These are phyloP conservation scores for Anguilla japonica DNA, from an alignment of 2,113 vertebrate genomes.

Conservation along the genomic window DNA sequence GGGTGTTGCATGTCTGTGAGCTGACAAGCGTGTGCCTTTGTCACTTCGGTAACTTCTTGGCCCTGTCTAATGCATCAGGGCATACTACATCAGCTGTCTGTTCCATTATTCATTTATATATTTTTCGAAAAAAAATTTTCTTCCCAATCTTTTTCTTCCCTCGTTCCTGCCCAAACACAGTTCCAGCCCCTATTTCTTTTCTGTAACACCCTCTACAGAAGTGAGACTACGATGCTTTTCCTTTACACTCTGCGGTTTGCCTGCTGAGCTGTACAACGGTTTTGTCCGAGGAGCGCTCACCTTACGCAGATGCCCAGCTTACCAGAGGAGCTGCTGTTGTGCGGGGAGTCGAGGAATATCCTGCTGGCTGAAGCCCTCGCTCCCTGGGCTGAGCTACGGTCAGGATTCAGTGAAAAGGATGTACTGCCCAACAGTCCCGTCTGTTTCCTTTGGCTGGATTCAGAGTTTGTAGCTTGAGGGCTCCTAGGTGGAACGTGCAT, in stretches of 20 bases:
- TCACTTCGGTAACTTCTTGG: background rate
- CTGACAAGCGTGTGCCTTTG: background rate
- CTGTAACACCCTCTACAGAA: too few species aligned
- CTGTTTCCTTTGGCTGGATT: background rate
- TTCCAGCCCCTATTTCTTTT: too few species aligned
- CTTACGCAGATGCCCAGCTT: too few species aligned
- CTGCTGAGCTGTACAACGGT: too few species aligned
- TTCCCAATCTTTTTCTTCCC: background rate
- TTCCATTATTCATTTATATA: background rate
- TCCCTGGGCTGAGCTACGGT: background rate
- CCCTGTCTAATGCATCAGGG: background rate
- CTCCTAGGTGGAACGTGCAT: too few species aligned
- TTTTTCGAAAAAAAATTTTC: too few species aligned
- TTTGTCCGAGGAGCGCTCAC: too few species aligned
- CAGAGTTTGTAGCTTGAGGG: background rate
- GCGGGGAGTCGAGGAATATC: background rate
- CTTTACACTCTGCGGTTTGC: too few species aligned
- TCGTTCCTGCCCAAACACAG: too few species aligned
- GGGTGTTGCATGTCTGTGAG: background rate
- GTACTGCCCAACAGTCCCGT: background rate
- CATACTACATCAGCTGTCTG: background rate
- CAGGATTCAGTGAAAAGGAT: background rate
- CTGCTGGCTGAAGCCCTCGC: background rate
- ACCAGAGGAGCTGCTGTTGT: too few species aligned
- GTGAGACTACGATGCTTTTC: too few species aligned